Base-by-base conservation (phyloP, 2,113 vertebrate species). In the Bufo bufo region DNA sequence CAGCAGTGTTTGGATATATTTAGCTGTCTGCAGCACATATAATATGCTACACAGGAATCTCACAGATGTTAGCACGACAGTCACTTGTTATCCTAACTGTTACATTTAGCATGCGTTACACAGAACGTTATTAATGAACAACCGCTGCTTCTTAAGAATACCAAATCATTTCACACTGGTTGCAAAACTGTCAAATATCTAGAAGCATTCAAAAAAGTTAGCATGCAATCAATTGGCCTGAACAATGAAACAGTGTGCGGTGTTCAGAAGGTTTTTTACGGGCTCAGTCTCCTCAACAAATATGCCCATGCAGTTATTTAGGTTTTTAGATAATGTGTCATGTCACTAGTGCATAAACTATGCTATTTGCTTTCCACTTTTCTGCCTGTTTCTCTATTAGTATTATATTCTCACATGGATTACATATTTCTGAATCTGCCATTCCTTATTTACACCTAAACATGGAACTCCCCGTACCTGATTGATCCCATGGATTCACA, bases 31-130 rank as follows among this genome's bases (percentile, higher is more conserved):
- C 20, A 75, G 47, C 12, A 83, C 14, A 52, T 65, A 20, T 33
- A 54, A n/a, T 71, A 13, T 84, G 82, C 10, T 43, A 52, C 50
- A 71, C n/a, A 58, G 52, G 16, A 14, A 19, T 43, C 12, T 8
- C 19, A 23, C 16, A 43, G 12, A 17, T 84, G 52, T 54, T 69
- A 33, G 72, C 47, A 50, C 47, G 20, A 72, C 82, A 84, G 49
- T 72, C 33, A 33, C 65, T 84, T 84, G n/a, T n/a, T 10, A 45
- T 47, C n/a, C 13, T 80, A 49, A 69, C 45, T 63, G 59, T 65
- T 82, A 65, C 19, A 61, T 63, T 82, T 82, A 63, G 59, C 80
- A 82, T 82, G 80, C 59, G 49, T 82, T 63, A 63, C 59, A 49
- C 43, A 63, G n/a, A 47, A 16, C 43, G 49, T 6, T 58, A 49